Base-by-base conservation (phyloP, 1,140 invertebrate genomes). In the Cydia pomonella region DNA sequence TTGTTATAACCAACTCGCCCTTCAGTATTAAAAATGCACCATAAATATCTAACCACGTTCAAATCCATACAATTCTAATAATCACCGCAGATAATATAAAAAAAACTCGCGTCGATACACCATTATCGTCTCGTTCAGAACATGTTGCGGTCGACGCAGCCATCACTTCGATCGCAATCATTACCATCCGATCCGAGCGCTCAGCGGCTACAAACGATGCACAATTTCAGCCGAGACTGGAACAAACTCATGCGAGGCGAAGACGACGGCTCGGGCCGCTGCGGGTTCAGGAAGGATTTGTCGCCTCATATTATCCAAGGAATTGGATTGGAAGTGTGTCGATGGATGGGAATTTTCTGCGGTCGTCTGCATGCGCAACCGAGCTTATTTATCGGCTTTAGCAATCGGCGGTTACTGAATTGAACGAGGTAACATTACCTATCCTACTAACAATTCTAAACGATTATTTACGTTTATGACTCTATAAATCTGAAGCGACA, bases 251-350 rank as follows among this genome's bases (percentile, higher is more conserved):
- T 86, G 77, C 76, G 78, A 82, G 78, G 79, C 80, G 81, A 85
- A 81, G 76, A 82, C 80, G 73, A 75, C 75, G 75, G 81, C 73
- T 81, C 81, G 75, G 84, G 80, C 82, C 81, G 86, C 83, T 87
- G 72, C 73, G 78, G 82, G 81, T 82, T 84, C 82, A 83, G 84
- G 82, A 84, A 87, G 82, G 82, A 82, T 83, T 87, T 89, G 87
- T 90, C 87, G 76, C 82, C 80, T 86, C 83, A 81, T 78, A 89
- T 92, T 87, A 90, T 82, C 82, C 81, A 83, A 86, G 82, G 82
- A 89, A 87, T 87, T 84, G 87, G 82, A 90, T 84, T 86, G 84
- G 86, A 91, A 89, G 84, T 87, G 82, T 90, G 82, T 82, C 84
- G 87, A 80, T 89, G 82, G 80, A 83, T 85, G 87, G 84, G 80